Evolutionary conservation across 2,888 invertebrate species (phyloP).

Genomic region (Netelia fuscicornis): DNA sequence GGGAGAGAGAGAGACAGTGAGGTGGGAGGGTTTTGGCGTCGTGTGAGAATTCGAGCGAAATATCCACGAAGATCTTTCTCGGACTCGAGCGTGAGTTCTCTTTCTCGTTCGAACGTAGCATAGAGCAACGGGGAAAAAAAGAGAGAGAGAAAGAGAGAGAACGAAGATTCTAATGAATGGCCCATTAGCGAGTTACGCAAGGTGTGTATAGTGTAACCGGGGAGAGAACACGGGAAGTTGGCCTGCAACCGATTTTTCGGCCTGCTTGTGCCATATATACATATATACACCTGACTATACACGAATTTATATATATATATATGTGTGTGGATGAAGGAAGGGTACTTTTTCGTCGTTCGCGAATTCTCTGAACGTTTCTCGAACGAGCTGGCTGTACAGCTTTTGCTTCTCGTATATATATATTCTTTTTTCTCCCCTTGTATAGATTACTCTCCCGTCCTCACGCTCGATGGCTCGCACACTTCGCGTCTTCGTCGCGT

Average conservation of each 20-base stretch:
- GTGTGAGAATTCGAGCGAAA: constrained; percentile 57
- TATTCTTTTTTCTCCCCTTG: constrained; percentile 3
- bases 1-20: constrained; percentile 56
- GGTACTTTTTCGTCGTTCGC: constrained; percentile 42
- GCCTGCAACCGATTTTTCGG: constrained; percentile 61
- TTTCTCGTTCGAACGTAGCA: constrained; percentile 11
- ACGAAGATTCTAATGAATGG: constrained; percentile 72
- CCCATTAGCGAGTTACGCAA: constrained; percentile 73
- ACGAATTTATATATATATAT: constrained; percentile 24
- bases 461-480: constrained; percentile 32
- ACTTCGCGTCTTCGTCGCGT: constrained; percentile 20
- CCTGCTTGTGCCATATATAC: constrained; percentile 41
- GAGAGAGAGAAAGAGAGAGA: constrained; percentile 50
- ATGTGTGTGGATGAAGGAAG: not conserved
- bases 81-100: not conserved
- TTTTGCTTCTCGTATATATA: constrained; percentile 1
- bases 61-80: not conserved
- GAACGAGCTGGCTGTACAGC: not conserved
- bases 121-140: constrained; percentile 16
- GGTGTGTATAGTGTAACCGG: constrained; percentile 61
- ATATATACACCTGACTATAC: constrained; percentile 6
- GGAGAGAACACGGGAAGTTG: constrained; percentile 50
- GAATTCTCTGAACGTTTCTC: constrained; percentile 44
- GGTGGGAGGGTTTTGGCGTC: constrained; percentile 24
- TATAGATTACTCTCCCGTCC: constrained; percentile 14